phyloP scores from a whole-genome alignment of 2,113 vertebrate species.

The Zingel zingel region DNA sequence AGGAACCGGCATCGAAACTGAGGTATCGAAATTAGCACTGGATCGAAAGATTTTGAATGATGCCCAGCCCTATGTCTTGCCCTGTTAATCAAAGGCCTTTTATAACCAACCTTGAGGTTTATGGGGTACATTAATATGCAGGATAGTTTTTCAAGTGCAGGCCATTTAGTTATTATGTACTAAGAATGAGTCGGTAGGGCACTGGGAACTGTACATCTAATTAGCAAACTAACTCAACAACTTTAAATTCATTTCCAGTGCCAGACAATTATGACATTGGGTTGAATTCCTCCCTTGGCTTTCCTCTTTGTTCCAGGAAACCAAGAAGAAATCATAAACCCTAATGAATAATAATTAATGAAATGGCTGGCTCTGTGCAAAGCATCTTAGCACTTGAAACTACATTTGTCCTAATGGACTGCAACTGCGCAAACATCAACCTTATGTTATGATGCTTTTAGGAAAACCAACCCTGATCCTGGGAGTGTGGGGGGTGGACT shows the following conservation, averaged over 20 bases:
- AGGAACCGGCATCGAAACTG: too few species aligned
- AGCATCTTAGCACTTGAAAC: conserved; percentile 25
- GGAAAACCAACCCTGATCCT: conserved; percentile 4
- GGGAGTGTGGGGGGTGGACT: not conserved
- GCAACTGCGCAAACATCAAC: conserved; percentile 10
- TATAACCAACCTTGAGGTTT: too few species aligned
- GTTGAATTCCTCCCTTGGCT: conserved; percentile 16
- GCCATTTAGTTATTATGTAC: not conserved
- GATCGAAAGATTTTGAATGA: too few species aligned
- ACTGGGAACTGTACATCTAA: not conserved
- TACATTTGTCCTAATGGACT: conserved; percentile 33
- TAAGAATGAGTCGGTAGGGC: not conserved
- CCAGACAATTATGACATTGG: not conserved
- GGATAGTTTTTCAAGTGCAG: not conserved
- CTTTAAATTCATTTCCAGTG: conserved; percentile 20
- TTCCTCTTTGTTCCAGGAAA: not conserved
- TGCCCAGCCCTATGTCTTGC: too few species aligned
- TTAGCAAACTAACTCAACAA: conserved; percentile 9
- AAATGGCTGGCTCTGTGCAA: not conserved
- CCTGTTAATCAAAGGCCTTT: too few species aligned
- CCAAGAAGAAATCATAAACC: conserved; percentile 16
- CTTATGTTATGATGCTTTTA: conserved; percentile 17
- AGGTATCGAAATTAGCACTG: too few species aligned
- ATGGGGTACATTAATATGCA: not conserved
- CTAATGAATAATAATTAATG: conserved; percentile 36